Conservation (phyloP, 2,888 invertebrate genomes). For the Tiphia femorata region DNA sequence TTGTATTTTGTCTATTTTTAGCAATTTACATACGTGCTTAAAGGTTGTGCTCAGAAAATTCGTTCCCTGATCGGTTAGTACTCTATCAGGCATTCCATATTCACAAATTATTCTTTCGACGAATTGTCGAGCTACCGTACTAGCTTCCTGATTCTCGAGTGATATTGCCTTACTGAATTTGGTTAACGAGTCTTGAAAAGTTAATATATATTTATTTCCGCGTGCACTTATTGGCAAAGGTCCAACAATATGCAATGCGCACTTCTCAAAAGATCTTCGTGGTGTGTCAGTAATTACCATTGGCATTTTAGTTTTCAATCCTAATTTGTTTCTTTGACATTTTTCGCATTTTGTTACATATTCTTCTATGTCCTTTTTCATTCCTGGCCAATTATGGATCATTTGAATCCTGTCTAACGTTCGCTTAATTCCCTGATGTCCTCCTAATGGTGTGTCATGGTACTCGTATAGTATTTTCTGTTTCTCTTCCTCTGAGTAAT, state of each 20-base stretch:
- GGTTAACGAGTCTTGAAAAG: not conserved
- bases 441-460: too few species aligned
- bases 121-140: not conserved
- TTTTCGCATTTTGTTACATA: too few species aligned
- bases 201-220: conserved; percentile 4
- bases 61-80: not conserved
- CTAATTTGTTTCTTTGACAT: too few species aligned
- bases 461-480: too few species aligned
- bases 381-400: too few species aligned
- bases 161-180: not conserved
- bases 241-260: conserved; percentile 1
- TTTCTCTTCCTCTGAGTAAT: too few species aligned
- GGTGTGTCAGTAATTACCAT: conserved; percentile 1
- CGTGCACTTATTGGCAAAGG: not conserved
- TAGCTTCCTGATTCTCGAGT: not conserved
- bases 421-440: too few species aligned
- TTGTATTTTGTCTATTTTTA: not conserved
- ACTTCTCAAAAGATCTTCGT: not conserved
- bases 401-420: too few species aligned
- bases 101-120: not conserved
- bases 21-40: not conserved
- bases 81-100: not conserved
- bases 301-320: not conserved
- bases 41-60: not conserved
- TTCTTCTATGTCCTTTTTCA: too few species aligned